Base-by-base conservation (phyloP, 1,140 invertebrate species). In the Frieseomelitta varia region DNA sequence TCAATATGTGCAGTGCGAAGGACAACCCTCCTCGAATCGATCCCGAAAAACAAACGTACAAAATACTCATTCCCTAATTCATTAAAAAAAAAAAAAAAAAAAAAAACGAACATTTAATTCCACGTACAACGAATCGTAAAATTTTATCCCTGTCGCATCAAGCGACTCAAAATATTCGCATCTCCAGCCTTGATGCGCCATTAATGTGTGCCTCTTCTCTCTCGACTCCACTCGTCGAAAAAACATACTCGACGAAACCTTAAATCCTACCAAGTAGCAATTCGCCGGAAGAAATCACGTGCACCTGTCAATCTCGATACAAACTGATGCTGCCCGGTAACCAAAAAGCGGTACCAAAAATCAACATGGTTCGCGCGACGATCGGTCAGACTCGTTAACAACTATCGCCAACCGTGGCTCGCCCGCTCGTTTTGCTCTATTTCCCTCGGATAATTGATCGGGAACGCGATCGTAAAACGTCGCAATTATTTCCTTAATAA, bases 401-500 rank as follows among this genome's bases (percentile, higher is more conserved):
- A 67, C 76, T 58, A 47, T 12, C 24, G 19, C 53, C 34, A 21
- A 34, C 21, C 56, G 15, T 21, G 15, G n/a, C 10, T 17, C 17
- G 71, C 4, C 63, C n/a, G 4, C 10, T n/a, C 21, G 56, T 79
- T 85, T 75, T 56, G 65, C 65, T 27, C 56, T 55, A 17, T 84
- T 84, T 77, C 76, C 34, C 8, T 73, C n/a, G 34, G 58, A 88
- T 85, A 87, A 88, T 85, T 87, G 58, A 88, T 84, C 77, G 65
- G 53, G 53, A 82, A 81, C 17, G 63, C 76, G 61, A 85, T 85
- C 47, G 39, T 51, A 39, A 69, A 47, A 51, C 39, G 87, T 63
- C 63, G 77, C 69, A 87, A 87, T 87, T 73, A 88, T 77, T 81
- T 69, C 53, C 75, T 85, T 87, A 87, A 87, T 87, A 85, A 85